phyloP scores from a whole-genome alignment of 1,140 invertebrate species.

The Stegodyphus mimosarum region DNA sequence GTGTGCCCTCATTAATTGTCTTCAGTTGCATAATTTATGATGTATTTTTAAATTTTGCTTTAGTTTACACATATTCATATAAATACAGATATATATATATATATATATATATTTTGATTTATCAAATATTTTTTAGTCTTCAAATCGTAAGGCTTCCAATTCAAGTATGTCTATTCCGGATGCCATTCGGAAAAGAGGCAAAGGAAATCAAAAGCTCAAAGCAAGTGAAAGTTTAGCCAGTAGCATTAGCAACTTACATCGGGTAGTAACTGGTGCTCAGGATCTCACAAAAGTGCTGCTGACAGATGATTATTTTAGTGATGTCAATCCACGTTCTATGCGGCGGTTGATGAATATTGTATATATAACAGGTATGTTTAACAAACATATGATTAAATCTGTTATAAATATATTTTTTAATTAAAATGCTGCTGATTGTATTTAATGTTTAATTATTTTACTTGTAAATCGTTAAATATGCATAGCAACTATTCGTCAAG shows the following conservation, averaged over 20 bases:
- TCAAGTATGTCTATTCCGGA: slow-evolving; percentile 72
- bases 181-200: slow-evolving; percentile 52
- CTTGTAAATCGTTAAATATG: too few relatives aligned
- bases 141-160: slow-evolving; percentile 77
- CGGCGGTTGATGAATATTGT: slow-evolving; percentile 96
- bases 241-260: slow-evolving; percentile 79
- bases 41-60: too few relatives aligned
- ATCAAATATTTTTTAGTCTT: slow-evolving; percentile 65
- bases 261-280: slow-evolving; percentile 62
- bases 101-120: background rate
- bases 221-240: slow-evolving; percentile 87
- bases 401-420: background rate
- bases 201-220: slow-evolving; percentile 64
- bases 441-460: too few relatives aligned
- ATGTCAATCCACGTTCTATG: slow-evolving; percentile 97
- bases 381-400: background rate
- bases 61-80: too few relatives aligned
- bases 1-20: too few relatives aligned
- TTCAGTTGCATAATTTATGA: too few relatives aligned
- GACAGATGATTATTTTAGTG: slow-evolving; percentile 95
- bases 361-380: slow-evolving; percentile 84
- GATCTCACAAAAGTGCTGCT: slow-evolving; percentile 75
- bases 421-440: too few relatives aligned
- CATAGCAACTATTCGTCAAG: too few relatives aligned
- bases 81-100: background rate